phyloP scores from a whole-genome alignment of 1,140 invertebrate species.

The Propsilocerus akamusi region DNA sequence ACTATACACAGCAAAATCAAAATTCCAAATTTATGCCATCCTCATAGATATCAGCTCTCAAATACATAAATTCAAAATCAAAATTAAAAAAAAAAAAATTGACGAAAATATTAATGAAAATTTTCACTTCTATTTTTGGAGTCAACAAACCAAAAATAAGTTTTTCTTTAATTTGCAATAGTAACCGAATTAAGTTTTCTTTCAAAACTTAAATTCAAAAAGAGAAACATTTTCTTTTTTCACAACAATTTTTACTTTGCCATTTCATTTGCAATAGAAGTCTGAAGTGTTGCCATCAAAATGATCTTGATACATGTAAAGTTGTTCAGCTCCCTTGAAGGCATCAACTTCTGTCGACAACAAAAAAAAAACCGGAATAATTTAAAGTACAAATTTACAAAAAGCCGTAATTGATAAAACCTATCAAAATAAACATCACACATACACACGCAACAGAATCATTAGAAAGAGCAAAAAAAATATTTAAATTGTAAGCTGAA shows the following conservation, averaged over 20 bases:
- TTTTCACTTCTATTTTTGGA: too few species aligned
- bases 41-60: too few species aligned
- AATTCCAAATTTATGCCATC: too few species aligned
- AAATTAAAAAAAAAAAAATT: too few species aligned
- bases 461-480: too few species aligned
- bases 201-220: neutral
- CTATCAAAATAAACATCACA: too few species aligned
- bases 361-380: conserved; percentile 3
- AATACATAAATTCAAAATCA: too few species aligned
- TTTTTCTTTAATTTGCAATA: too few species aligned
- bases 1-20: too few species aligned
- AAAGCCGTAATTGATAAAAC: neutral
- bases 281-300: neutral
- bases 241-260: neutral
- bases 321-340: neutral
- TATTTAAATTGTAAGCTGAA: neutral
- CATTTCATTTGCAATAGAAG: conserved; percentile 3
- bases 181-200: too few species aligned
- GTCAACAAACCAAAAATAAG: too few species aligned
- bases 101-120: too few species aligned
- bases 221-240: neutral
- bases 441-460: neutral
- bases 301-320: conserved; percentile 2
- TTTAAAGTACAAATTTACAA: conserved; percentile 4
- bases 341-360: neutral